Conservation (phyloP, 2,888 invertebrate genomes). For the Kryphioiulus occultus region DNA sequence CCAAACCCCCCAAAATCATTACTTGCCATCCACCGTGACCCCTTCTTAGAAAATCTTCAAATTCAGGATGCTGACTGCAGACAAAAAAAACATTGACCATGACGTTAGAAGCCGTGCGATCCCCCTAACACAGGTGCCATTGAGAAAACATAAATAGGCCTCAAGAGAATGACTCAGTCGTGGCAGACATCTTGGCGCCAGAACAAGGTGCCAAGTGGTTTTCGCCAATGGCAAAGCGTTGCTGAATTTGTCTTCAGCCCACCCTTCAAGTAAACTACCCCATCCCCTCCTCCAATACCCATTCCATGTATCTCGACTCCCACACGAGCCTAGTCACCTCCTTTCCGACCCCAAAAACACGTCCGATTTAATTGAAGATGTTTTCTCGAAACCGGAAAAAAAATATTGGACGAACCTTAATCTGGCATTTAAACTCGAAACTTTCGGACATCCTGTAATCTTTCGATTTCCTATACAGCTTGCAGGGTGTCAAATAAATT, state of each 20-base stretch:
- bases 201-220: neutral
- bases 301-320: neutral
- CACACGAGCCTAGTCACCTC: conserved; percentile 11
- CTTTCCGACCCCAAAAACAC: neutral
- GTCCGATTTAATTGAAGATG: conserved; percentile 18
- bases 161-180: conserved; percentile 39
- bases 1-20: neutral
- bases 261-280: neutral
- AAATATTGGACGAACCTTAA: neutral
- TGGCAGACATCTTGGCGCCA: conserved; percentile 35
- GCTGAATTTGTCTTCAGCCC: neutral
- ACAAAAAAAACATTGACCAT: conserved; percentile 4
- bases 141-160: conserved; percentile 33
- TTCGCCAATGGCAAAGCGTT: neutral
- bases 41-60: neutral
- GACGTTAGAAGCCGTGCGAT: neutral
- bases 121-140: conserved; percentile 39
- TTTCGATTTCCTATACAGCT: conserved; percentile 17
- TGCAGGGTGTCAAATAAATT: too few relatives aligned
- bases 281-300: neutral
- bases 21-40: neutral
- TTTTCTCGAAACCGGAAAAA: neutral
- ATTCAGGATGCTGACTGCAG: neutral
- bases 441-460: neutral
- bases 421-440: neutral